These are phyloP conservation scores for Aspidiotus destructor DNA, from an alignment of 2,888 invertebrate species.

Conservation along the genomic window DNA sequence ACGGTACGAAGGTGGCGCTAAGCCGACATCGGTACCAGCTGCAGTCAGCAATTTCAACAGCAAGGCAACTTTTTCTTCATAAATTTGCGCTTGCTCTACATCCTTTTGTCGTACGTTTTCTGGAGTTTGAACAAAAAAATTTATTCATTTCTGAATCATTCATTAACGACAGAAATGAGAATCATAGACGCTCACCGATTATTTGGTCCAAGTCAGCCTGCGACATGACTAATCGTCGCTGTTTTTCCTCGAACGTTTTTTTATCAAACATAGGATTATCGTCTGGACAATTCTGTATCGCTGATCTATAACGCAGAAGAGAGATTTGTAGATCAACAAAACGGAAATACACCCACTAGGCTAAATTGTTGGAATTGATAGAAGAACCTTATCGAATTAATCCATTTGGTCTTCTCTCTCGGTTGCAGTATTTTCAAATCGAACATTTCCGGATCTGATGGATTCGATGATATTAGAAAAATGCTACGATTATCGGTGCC, in stretches of 20 bases:
- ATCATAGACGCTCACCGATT: slow-evolving; percentile 52
- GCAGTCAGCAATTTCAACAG: slow-evolving; percentile 66
- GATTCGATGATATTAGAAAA: slow-evolving; percentile 86
- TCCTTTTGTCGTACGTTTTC: slow-evolving; percentile 80
- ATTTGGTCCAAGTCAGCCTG: slow-evolving; percentile 70
- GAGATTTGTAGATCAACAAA: too few species aligned
- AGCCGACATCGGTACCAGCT: slow-evolving; percentile 49
- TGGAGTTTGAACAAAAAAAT: background rate
- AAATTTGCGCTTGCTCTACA: slow-evolving; percentile 68
- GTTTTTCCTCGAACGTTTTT: slow-evolving; percentile 58
- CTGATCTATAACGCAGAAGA: slow-evolving; percentile 48
- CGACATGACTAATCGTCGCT: slow-evolving; percentile 63
- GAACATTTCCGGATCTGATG: slow-evolving; percentile 90
- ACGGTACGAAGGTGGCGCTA: slow-evolving; percentile 60
- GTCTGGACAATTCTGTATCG: slow-evolving; percentile 77
- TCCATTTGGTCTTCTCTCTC: slow-evolving; percentile 84
- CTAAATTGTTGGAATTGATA: too few species aligned
- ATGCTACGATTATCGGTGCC: slow-evolving; percentile 79
- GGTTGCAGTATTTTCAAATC: slow-evolving; percentile 78
- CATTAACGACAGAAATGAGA: background rate
- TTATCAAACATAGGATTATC: slow-evolving; percentile 53
- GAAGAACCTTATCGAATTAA: slow-evolving; percentile 55
- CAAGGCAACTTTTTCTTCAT: slow-evolving; percentile 81
- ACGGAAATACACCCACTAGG: too few species aligned
- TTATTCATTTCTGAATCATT: too few species aligned